A percentile compares a stretch with the other conserved stretches of the same genome.
Conservation (phyloP, 2,888 invertebrate species). For the Hypsopygia costalis region DNA sequence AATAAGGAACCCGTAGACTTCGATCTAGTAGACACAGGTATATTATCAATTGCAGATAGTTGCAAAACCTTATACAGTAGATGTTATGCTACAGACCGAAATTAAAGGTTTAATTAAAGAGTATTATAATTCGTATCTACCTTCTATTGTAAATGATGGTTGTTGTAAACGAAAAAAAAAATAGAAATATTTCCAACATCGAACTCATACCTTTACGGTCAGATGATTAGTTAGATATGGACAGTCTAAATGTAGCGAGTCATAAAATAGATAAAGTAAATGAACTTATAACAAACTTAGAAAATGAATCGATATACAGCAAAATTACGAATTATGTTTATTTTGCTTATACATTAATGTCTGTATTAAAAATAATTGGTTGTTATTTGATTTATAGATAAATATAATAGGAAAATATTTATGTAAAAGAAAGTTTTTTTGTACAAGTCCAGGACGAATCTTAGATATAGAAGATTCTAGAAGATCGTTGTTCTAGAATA, state of each 20-base stretch:
- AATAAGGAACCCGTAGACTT: too few species aligned
- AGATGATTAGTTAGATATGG: background rate
- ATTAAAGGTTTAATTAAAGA: constrained; percentile 7
- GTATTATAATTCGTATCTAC: constrained; percentile 17
- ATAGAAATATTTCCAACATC: background rate
- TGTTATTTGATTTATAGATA: background rate
- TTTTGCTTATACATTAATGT: background rate
- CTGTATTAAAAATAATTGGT: background rate
- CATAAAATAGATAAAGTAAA: constrained; percentile 8
- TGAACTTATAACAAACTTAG: too few species aligned
- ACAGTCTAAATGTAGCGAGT: background rate
- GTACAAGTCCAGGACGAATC: background rate
- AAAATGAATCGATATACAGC: constrained; percentile 1
- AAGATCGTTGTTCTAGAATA: too few species aligned
- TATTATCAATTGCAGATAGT: too few species aligned
- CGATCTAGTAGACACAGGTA: too few species aligned
- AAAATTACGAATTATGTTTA: background rate
- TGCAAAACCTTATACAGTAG: too few species aligned
- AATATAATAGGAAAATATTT: background rate
- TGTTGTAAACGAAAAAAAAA: background rate
- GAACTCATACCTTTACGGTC: background rate
- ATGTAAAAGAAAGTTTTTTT: too few species aligned
- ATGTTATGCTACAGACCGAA: too few species aligned
- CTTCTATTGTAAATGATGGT: constrained; percentile 1
- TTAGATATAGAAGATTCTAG: background rate